Evolutionary conservation across 2,888 invertebrate species (phyloP).

Genomic region (Caradrina kadenii): DNA sequence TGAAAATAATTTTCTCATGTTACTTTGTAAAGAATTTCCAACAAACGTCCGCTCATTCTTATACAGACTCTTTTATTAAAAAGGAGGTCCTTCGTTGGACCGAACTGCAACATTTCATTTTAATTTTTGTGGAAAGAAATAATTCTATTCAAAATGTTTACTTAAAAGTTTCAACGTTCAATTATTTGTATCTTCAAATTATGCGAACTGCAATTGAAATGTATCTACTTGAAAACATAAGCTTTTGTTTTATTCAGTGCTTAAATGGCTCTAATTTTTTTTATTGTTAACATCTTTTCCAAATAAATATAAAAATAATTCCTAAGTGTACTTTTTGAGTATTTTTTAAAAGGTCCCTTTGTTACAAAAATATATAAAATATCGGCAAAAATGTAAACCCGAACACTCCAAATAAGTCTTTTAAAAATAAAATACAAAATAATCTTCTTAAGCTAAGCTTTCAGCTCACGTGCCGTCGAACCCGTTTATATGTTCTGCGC

Average conservation of each 20-base stretch:
- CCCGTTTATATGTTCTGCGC: conserved; percentile 65
- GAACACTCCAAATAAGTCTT: not conserved
- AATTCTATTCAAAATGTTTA: not conserved
- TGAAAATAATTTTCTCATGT: conserved; percentile 51
- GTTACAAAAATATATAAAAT: not conserved
- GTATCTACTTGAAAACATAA: no score
- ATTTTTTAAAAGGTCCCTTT: no score
- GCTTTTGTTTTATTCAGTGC: not conserved
- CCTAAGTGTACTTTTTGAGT: not conserved
- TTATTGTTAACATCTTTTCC: not conserved
- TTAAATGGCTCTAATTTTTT: not conserved
- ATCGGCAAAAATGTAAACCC: not conserved
- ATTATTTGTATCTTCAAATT: not conserved
- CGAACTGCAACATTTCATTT: not conserved
- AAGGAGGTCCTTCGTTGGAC: conserved; percentile 8
- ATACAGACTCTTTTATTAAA: conserved; percentile 26
- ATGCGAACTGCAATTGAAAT: no score
- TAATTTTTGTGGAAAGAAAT: not conserved
- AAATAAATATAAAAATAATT: no score
- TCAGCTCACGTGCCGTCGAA: conserved; percentile 64
- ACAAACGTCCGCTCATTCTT: conserved; percentile 22
- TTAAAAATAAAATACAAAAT: conserved; percentile 17
- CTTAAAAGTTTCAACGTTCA: not conserved
- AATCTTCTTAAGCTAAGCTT: conserved; percentile 45
- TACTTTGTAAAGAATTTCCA: conserved; percentile 36